Evolutionary conservation across 2,888 invertebrate genomes (phyloP), one percentile per base, ranked within the genome.

Genomic region (Drosophila tanythrix): DNA sequence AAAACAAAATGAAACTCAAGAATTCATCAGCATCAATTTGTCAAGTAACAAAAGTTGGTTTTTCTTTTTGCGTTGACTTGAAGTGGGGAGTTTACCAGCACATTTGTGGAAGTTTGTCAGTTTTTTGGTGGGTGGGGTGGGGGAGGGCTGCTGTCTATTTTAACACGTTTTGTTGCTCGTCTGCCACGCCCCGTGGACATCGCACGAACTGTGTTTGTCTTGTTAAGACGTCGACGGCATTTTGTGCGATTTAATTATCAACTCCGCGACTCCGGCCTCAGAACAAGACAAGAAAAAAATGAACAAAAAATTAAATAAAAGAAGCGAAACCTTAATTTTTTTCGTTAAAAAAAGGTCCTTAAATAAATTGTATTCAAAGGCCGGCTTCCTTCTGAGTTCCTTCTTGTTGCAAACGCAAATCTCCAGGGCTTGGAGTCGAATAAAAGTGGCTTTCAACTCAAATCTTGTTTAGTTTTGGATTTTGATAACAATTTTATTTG

Each of bases 171-270:
- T 51, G 65, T 60, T 72, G 76, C 67, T 74, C 84, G 79, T 75
- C 72, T 79, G 61, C 60, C 56, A 57, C 56, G 56, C 57, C 79
- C 63, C 76, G 40, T 55, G 70, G 68, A 51, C 80, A 53, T 64
- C 63, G 72, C 76, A 76, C 69, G 76, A 69, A 71, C 74, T 88
- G 79, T 88, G 79, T 88, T 88, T 88, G 74, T 82, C 82, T 83
- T 84, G 76, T 81, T 82, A 81, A 72, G 76, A 67, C 67, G 55
- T 61, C 69, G 65, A 50, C 57, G 82, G 76, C 78, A 65, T 79
- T 84, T 85, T 81, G 63, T 86, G 74, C 74, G 57, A 77, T 88
- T 86, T 86, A 88, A 86, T 86, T 86, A 86, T 88, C 83, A 80
- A 80, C 83, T 87, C 65, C 18, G 36, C 70, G 40, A 51, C 52